Evolutionary conservation across 1,140 invertebrate genomes (phyloP).

Genomic region (Dendrolimus punctatus): DNA sequence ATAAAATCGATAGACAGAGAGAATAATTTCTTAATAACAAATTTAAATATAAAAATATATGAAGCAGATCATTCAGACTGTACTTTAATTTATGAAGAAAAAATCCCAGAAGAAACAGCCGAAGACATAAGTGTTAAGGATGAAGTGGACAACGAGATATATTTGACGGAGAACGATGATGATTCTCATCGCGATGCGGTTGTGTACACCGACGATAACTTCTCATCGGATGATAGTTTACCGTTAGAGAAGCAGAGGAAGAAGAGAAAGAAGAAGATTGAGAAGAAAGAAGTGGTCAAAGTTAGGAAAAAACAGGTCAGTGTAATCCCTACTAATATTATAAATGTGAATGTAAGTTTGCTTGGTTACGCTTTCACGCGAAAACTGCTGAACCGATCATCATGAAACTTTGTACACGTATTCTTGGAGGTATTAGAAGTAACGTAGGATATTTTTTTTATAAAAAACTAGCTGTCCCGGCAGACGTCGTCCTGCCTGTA

Average conservation of each 20-base stretch:
- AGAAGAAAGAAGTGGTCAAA: constrained; percentile 5
- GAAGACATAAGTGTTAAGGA: constrained; percentile 14
- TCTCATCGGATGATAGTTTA: constrained; percentile 39
- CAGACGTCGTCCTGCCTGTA: too few species aligned
- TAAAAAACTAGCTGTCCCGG: too few species aligned
- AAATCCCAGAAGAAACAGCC: neutral
- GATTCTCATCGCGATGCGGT: constrained; percentile 13
- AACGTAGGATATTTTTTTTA: too few species aligned
- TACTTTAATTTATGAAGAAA: neutral
- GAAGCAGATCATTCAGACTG: constrained; percentile 25
- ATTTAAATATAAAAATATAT: constrained; percentile 16
- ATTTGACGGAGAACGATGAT: constrained; percentile 1
- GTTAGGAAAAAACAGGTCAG: constrained; percentile 4
- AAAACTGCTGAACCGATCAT: too few species aligned
- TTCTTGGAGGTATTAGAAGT: too few species aligned
- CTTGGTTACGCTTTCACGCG: too few species aligned
- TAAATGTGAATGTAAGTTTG: neutral
- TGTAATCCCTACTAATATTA: neutral
- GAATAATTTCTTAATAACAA: constrained; percentile 22
- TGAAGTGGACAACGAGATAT: constrained; percentile 19
- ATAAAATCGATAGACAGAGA: constrained; percentile 35
- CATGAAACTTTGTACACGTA: too few species aligned
- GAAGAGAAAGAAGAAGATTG: constrained; percentile 11
- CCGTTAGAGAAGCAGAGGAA: constrained; percentile 29
- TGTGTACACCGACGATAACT: constrained; percentile 15